These are phyloP conservation scores for Sebastes vulpes DNA, from an alignment of 2,797 vertebrate genomes.

Conservation along the genomic window DNA sequence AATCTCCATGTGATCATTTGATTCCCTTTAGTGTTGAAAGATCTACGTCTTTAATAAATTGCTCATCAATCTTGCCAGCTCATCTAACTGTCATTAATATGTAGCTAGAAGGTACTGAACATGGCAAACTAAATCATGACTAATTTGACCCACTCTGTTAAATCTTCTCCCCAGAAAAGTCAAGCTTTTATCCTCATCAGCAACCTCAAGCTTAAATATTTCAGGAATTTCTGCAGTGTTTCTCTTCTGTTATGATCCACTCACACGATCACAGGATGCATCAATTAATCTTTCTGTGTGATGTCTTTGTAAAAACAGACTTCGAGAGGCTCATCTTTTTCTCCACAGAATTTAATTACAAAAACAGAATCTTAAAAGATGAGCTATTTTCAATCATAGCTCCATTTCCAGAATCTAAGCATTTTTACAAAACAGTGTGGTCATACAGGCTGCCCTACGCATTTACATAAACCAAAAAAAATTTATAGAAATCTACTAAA, in stretches of 20 bases:
- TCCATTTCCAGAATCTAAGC: conserved; percentile 10
- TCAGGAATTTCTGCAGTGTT: neutral
- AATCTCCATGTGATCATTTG: neutral
- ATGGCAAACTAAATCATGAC: neutral
- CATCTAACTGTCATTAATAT: neutral
- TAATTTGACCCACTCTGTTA: neutral
- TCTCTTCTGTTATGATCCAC: neutral
- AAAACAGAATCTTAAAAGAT: conserved; percentile 64
- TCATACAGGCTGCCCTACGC: neutral
- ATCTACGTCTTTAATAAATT: neutral
- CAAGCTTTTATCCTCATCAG: neutral
- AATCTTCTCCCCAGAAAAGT: neutral
- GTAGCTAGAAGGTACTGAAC: neutral
- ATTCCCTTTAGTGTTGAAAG: neutral
- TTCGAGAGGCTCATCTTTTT: neutral
- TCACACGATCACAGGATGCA: neutral
- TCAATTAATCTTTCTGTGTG: neutral
- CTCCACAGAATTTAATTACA: conserved; percentile 74
- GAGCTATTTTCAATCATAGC: conserved; percentile 13
- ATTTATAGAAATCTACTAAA: conserved; percentile 27
- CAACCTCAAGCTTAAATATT: neutral
- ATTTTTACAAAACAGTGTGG: conserved; percentile 46
- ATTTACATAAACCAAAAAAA: conserved; percentile 37
- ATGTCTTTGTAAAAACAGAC: conserved; percentile 6
- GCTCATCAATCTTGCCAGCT: rapidly evolving